phyloP scores from a whole-genome alignment of 2,797 vertebrate species.

The Siniperca obscura region DNA sequence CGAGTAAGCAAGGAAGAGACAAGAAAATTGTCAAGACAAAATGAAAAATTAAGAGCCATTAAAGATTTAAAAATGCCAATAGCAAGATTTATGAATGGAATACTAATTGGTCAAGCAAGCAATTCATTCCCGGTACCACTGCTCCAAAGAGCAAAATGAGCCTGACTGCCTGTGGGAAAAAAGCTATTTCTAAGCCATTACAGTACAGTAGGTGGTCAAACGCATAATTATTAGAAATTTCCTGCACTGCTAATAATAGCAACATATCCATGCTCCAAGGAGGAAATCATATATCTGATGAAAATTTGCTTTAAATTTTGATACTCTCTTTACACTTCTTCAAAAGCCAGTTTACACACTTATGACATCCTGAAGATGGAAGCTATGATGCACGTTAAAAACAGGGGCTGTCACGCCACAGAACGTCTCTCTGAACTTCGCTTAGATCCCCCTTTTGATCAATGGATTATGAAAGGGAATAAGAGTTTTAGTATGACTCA shows the following conservation, averaged over 20 bases:
- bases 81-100: conserved; percentile 77
- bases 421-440: conserved; percentile 34
- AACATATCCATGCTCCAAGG: background rate
- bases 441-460: conserved; percentile 68
- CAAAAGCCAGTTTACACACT: conserved; percentile 47
- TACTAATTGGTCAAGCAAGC: conserved; percentile 76
- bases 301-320: background rate
- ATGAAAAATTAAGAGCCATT: conserved; percentile 81
- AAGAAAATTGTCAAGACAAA: conserved; percentile 65
- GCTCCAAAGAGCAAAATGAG: conserved; percentile 41
- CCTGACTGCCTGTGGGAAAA: conserved; percentile 23
- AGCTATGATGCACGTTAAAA: conserved; percentile 24
- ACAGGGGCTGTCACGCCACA: conserved; percentile 25
- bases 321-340: conserved; percentile 34
- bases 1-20: conserved; percentile 45
- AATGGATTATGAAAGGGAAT: conserved; percentile 70
- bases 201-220: conserved; percentile 46
- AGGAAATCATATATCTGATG: conserved; percentile 17
- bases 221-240: conserved; percentile 10
- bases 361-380: conserved; percentile 26
- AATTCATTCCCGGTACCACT: conserved; percentile 37
- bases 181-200: conserved; percentile 39
- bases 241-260: conserved; percentile 25
- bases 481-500: conserved; percentile 61
- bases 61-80: conserved; percentile 84